Evolutionary conservation across 2,797 vertebrate species (phyloP).

Genomic region (Tangara arthus): DNA sequence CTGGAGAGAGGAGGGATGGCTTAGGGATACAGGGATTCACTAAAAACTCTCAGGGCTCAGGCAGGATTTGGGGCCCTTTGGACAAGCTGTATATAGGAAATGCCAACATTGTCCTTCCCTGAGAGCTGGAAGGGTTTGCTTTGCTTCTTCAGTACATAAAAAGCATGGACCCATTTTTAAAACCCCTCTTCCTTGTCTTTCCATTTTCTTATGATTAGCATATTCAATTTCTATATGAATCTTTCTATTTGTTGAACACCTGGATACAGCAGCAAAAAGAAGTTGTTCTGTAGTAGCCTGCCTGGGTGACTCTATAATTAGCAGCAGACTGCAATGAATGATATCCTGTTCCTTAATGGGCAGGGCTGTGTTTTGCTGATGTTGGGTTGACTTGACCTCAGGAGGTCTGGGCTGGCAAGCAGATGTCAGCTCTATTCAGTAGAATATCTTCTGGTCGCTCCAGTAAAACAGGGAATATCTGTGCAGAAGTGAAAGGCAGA

Average conservation of each 20-base stretch:
- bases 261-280: neutral
- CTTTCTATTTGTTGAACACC: neutral
- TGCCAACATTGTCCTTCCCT: accelerated
- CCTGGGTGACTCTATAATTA: neutral
- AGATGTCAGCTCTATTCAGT: neutral
- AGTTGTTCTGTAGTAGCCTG: neutral
- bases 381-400: neutral
- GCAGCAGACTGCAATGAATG: neutral
- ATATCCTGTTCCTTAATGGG: neutral
- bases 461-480: neutral
- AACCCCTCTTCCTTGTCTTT: neutral
- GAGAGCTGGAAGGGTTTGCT: neutral
- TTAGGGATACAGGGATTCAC: accelerated
- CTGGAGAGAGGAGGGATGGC: neutral
- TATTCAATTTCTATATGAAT: neutral
- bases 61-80: neutral
- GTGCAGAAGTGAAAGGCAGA: neutral
- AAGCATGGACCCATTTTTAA: accelerated
- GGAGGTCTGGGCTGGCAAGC: neutral
- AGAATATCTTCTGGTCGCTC: neutral
- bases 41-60: neutral
- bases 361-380: neutral
- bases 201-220: neutral
- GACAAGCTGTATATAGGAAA: neutral
- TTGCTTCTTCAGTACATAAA: neutral